Conservation (phyloP, 2,797 vertebrate species). For the Clarias pachynema region DNA sequence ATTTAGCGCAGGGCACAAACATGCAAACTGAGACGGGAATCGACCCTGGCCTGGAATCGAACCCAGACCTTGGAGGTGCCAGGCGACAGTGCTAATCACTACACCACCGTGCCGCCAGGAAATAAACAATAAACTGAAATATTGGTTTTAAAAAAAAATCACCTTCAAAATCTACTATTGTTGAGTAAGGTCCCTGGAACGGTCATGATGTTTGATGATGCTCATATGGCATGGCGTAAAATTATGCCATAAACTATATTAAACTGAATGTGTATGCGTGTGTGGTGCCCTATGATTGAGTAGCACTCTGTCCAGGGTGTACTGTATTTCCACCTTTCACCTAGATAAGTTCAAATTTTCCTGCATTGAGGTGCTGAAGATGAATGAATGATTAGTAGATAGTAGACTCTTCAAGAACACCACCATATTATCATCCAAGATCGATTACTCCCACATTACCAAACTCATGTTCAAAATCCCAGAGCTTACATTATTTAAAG, state of each 20-base stretch:
- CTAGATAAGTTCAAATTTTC: not conserved
- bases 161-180: not conserved
- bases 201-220: not conserved
- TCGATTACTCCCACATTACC: conserved; percentile 20
- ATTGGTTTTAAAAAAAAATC: not conserved
- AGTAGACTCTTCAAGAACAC: conserved; percentile 21
- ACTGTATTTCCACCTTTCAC: not conserved
- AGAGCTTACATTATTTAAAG: conserved; percentile 42
- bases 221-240: not conserved
- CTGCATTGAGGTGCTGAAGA: not conserved
- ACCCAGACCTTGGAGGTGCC: too few species aligned
- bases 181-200: not conserved
- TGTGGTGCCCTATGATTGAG: not conserved
- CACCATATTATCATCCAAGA: conserved; percentile 1
- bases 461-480: conserved; percentile 23
- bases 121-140: conserved; percentile 7
- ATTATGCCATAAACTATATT: not conserved
- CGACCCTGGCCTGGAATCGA: too few species aligned
- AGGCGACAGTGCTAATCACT: too few species aligned
- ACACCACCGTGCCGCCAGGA: too few species aligned
- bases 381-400: not conserved
- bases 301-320: not conserved
- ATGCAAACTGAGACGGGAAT: too few species aligned
- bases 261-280: too few species aligned
- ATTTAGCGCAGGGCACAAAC: too few species aligned